Conservation (phyloP, 1,140 invertebrate genomes). For the Danaus plexippus region DNA sequence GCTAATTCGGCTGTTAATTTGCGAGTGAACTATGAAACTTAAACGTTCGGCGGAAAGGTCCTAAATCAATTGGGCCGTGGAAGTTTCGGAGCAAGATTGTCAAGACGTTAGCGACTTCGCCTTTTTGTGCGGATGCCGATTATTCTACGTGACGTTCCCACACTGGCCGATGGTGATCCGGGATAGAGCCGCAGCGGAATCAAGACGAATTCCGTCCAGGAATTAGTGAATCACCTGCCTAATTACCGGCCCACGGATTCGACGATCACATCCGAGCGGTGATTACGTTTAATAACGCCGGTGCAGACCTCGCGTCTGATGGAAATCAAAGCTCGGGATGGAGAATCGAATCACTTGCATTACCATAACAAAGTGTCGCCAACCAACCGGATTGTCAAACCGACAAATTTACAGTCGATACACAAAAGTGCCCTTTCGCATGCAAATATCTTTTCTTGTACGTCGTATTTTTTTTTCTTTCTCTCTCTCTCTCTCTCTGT, state of each 20-base stretch:
- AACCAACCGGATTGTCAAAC: constrained; percentile 52
- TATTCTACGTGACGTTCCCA: constrained; percentile 65
- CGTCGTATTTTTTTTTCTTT: constrained; percentile 37
- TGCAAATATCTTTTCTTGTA: constrained; percentile 64
- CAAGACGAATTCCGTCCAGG: constrained; percentile 53
- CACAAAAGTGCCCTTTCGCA: constrained; percentile 60
- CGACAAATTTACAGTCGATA: constrained; percentile 60
- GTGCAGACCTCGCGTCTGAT: no score
- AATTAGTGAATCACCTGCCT: constrained; percentile 67
- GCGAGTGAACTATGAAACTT: constrained; percentile 5
- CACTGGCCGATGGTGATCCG: constrained; percentile 36
- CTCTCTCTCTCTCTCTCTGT: constrained; percentile 24
- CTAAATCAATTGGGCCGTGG: constrained; percentile 3
- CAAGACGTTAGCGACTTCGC: constrained; percentile 31
- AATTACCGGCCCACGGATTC: constrained; percentile 31
- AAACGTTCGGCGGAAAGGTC: constrained; percentile 6
- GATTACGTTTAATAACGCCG: no score
- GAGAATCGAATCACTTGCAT: constrained; percentile 16
- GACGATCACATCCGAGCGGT: no score
- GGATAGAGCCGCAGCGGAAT: constrained; percentile 37
- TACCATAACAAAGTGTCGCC: constrained; percentile 62
- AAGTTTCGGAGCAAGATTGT: constrained; percentile 17
- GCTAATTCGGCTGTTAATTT: background rate
- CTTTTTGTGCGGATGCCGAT: constrained; percentile 57
- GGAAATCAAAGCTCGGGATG: no score